Evolutionary conservation across 1,140 invertebrate genomes (phyloP).

Genomic region (Penaeus japonicus): DNA sequence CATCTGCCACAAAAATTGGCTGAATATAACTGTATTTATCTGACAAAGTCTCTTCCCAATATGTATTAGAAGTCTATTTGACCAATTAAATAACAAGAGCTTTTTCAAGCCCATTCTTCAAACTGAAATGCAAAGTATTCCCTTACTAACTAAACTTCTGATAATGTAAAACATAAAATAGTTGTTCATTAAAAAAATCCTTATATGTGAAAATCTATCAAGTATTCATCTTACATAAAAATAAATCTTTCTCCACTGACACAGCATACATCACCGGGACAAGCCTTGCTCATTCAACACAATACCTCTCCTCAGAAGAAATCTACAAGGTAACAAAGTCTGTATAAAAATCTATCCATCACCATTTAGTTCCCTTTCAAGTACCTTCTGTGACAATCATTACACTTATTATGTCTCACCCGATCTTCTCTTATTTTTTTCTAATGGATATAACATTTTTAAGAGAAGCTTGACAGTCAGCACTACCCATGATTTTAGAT

Average conservation of each 20-base stretch:
- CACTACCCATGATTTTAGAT: slow-evolving; percentile 33
- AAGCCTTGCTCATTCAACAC: neutral
- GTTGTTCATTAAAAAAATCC: slow-evolving; percentile 34
- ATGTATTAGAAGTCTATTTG: neutral
- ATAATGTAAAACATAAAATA: slow-evolving; percentile 23
- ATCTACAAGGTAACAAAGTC: neutral
- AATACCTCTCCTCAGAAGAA: neutral
- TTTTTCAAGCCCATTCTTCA: neutral
- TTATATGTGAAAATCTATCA: slow-evolving; percentile 25
- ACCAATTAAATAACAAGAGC: neutral
- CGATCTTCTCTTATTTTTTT: neutral
- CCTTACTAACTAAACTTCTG: neutral
- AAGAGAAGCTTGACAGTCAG: neutral
- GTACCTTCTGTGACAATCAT: no score
- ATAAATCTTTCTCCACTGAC: slow-evolving; percentile 34
- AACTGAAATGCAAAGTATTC: slow-evolving; percentile 7
- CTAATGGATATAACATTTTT: neutral
- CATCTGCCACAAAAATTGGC: neutral
- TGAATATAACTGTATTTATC: neutral
- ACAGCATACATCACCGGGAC: slow-evolving; percentile 16
- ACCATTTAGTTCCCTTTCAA: no score
- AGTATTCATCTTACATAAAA: slow-evolving; percentile 42
- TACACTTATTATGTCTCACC: neutral
- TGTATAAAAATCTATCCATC: no score
- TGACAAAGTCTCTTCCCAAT: neutral